A percentile compares a stretch with the other conserved stretches of the same genome.
Evolutionary conservation across 2,888 invertebrate species (phyloP).

Genomic region (Isoperla grammatica): DNA sequence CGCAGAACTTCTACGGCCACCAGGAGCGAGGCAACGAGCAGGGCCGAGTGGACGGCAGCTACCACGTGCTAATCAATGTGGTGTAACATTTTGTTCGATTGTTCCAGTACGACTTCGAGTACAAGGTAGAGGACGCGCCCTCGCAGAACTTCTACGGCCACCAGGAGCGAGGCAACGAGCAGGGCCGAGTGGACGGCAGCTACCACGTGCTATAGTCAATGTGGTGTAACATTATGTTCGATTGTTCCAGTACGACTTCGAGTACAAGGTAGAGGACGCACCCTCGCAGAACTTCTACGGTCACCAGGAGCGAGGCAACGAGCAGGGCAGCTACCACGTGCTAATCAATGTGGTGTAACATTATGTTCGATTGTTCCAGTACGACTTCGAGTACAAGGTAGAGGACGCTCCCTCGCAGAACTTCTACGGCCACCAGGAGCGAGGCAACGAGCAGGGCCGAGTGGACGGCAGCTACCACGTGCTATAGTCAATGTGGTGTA

Average conservation of each 20-base stretch:
- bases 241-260: constrained; percentile 61
- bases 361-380: constrained; percentile 57
- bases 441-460: constrained; percentile 58
- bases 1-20: constrained; percentile 61
- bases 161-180: constrained; percentile 59
- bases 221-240: too few species aligned
- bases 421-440: constrained; percentile 63
- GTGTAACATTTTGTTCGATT: too few species aligned
- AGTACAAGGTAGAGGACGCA: constrained; percentile 67
- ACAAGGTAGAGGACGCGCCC: constrained; percentile 66
- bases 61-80: constrained; percentile 62
- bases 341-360: too few species aligned
- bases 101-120: constrained; percentile 65
- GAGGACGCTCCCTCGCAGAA: constrained; percentile 62
- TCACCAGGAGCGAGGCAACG: constrained; percentile 61
- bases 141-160: constrained; percentile 63
- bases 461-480: constrained; percentile 62
- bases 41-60: constrained; percentile 60
- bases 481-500: too few species aligned
- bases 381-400: constrained; percentile 68
- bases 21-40: constrained; percentile 59
- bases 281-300: constrained; percentile 63
- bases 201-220: constrained; percentile 64
- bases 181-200: constrained; percentile 58
- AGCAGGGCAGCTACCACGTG: constrained; percentile 59